Conservation (phyloP, 1,140 invertebrate genomes). For the Tenebrio molitor region DNA sequence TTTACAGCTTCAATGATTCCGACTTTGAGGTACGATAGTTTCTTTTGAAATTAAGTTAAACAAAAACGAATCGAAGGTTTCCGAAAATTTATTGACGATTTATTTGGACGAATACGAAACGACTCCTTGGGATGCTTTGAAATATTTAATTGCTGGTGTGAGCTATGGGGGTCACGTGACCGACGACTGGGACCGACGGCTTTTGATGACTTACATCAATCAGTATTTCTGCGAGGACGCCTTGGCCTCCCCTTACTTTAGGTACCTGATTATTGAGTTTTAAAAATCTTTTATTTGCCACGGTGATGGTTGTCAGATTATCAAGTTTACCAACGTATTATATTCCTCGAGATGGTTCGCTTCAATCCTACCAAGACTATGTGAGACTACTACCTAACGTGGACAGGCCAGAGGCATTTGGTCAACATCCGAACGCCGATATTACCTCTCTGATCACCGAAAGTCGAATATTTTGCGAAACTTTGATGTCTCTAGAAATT, state of each 20-base stretch:
- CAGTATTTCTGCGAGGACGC: conserved; percentile 83
- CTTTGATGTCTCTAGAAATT: conserved; percentile 84
- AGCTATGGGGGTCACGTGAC: conserved; percentile 96
- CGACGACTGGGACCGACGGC: conserved; percentile 91
- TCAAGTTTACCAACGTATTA: conserved; percentile 81
- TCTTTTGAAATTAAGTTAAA: no score
- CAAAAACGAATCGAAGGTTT: conserved; percentile 68
- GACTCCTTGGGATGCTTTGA: conserved; percentile 91
- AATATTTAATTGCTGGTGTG: conserved; percentile 92
- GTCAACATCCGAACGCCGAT: conserved; percentile 92
- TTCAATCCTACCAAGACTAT: conserved; percentile 84
- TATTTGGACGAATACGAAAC: conserved; percentile 88
- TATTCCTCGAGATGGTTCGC: conserved; percentile 84
- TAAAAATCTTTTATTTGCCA: conserved; percentile 1
- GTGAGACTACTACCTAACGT: conserved; percentile 80
- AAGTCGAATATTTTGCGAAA: conserved; percentile 82
- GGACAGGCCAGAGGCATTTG: conserved; percentile 88
- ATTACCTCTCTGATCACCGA: conserved; percentile 88
- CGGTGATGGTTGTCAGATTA: conserved; percentile 66
- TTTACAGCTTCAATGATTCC: conserved; percentile 91
- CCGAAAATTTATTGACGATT: conserved; percentile 83
- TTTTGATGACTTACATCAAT: conserved; percentile 85
- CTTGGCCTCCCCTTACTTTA: conserved; percentile 75
- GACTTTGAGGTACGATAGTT: conserved; percentile 78
- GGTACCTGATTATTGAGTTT: conserved; percentile 66